Evolutionary conservation across 2,888 invertebrate genomes (phyloP), one percentile per base, ranked within the genome.

Genomic region (Dryomyza anilis): DNA sequence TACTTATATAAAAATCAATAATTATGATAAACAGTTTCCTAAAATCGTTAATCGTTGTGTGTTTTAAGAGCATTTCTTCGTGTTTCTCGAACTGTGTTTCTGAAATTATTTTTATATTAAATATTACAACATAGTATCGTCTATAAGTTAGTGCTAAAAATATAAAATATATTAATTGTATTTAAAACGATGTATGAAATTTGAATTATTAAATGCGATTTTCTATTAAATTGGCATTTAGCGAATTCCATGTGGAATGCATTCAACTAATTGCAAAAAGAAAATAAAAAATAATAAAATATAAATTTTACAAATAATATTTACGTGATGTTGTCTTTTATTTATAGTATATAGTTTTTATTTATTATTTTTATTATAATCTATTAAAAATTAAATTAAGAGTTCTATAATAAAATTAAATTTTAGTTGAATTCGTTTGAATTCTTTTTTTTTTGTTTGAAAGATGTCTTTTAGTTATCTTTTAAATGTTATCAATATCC

Each of bases 31-130:
- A 52, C 27, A 39, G 27, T 61, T 52, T 39, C 52, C 60, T 39
- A 58, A 19, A 61, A 36, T 52, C 52, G 60, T 61, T 61, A 61
- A 60, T 55, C 25, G 55, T 48, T 52, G 60, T 52, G 39, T 43
- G 27, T 61, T 52, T 61, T 61, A n/a, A 30, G 53, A 39, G 39
- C 33, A 53, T 43, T 53, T 53, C 36, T 27, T 16, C n/a, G n/a
- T 60, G 21, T 60, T 60, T 50, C 33, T 25, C 36, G 36, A 55
- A 33, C 55, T 33, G 21, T 55, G 36, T 55, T 33, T 23, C 55
- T 27, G n/a, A 21, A 55, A 55, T 36, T 55, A 55, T 55, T 55
- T 55, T 55, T 55, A 21, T 55, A 55, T 55, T 29, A n/a, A 53
- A 30, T 19, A 14, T 21, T n/a, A n/a, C n/a, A 2, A 36, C 25